Conservation (phyloP, 2,113 vertebrate species). For the Megaptera novaeangliae region DNA sequence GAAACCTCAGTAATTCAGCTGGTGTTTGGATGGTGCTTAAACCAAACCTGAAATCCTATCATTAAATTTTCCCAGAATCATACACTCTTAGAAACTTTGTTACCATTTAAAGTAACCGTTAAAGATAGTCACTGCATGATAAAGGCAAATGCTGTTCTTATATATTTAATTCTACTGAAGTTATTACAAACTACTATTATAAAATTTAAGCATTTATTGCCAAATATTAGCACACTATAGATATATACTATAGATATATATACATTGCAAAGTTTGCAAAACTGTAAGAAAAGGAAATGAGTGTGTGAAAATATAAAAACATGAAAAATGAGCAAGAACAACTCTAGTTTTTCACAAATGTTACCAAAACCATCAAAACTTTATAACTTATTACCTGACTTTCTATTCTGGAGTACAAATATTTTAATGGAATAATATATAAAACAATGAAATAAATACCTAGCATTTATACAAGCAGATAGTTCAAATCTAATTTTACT, state of each 20-base stretch:
- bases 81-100: background rate
- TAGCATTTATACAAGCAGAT: background rate
- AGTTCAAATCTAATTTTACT: background rate
- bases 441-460: background rate
- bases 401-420: background rate
- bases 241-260: background rate
- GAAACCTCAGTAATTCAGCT: background rate
- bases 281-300: background rate
- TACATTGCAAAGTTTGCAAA: background rate
- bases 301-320: background rate
- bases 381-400: background rate
- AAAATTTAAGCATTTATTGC: background rate
- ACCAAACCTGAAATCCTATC: background rate
- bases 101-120: background rate
- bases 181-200: background rate
- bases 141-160: background rate
- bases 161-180: background rate
- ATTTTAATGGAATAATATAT: background rate
- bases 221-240: background rate
- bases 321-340: background rate
- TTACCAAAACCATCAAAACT: background rate
- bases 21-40: background rate
- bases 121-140: background rate
- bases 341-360: background rate
- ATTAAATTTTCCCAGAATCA: constrained; percentile 1